Percentiles rank a stretch among this genome's conserved stretches.
Conservation (phyloP, 2,113 vertebrate genomes). For the Dipodomys merriami region DNA sequence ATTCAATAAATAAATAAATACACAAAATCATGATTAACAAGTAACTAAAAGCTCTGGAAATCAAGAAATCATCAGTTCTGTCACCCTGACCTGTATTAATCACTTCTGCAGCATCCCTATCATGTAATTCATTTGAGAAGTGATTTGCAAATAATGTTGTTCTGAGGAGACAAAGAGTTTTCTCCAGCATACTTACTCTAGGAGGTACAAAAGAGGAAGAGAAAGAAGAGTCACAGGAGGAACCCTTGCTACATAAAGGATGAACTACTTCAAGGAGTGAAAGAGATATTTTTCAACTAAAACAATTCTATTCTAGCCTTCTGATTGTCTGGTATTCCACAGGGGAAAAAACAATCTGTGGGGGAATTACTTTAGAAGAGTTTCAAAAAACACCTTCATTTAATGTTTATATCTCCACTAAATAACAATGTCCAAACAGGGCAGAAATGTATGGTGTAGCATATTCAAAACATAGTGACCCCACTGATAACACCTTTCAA, state of each 20-base stretch:
- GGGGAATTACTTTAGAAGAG: not conserved
- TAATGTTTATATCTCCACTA: not conserved
- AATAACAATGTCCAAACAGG: not conserved
- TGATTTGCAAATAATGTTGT: not conserved
- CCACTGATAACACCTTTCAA: not conserved
- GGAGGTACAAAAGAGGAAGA: not conserved
- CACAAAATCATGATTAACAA: not conserved
- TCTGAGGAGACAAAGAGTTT: not conserved
- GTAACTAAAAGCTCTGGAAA: not conserved
- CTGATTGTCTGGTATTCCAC: not conserved
- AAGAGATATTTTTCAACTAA: not conserved
- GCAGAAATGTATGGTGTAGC: not conserved
- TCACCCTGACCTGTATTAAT: not conserved
- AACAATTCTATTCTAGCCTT: not conserved
- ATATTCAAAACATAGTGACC: not conserved
- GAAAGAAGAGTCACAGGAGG: not conserved
- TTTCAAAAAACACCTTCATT: not conserved
- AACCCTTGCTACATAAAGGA: not conserved
- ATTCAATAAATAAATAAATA: slow-evolving; percentile 69
- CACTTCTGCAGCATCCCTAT: not conserved
- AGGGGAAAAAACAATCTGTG: not conserved
- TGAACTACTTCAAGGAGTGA: not conserved
- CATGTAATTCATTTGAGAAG: not conserved
- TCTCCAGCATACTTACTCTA: not conserved
- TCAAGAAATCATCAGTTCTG: not conserved